Base-by-base conservation (phyloP, 2,888 invertebrate species). In the Globia sparganii region DNA sequence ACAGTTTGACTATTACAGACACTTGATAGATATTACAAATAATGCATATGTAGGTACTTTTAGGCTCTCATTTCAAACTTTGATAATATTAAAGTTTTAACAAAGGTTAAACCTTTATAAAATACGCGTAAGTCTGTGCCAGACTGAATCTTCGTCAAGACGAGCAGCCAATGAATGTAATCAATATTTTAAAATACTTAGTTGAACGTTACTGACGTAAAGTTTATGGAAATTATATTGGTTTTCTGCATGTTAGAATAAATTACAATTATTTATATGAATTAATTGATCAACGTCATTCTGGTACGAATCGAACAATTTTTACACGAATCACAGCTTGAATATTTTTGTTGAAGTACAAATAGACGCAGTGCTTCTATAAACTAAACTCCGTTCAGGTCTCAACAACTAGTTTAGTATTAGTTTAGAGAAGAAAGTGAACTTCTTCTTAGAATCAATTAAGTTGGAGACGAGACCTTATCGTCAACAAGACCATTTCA, bases 371-470 rank as follows among this genome's bases (percentile, higher is more conserved):
- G 37, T 37, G 1, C 5, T 21, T 15, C 4, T 8, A n/a, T 11
- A n/a, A 28, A 9, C 21, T 15, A 13, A 3, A 13, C 34, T 74
- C 31, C 9, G 43, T 43, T 2, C n/a, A 18, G 18, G 13, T n/a
- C 31, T 18, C 18, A 11, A 6, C n/a, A n/a, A 34, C 34, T 58
- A 37, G 58, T 58, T 53, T 31, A 15, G 40, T 34, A 62, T 62
- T 18, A 53, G n/a, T 13, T 37, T 2, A 37, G n/a, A 78, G 4
- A 46, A 4, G 40, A 25, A 75, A 68, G 62, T 34, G n/a, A 56
- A 40, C 11, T 46, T 40, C 40, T 83, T 78, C 66, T 56, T 1
- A 70, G 78, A 83, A 78, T 69, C 59, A 70, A 78, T 83, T 28
- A 66, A 18, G 25, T 69, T 43, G 15, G 34, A 72, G 28, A 53